Evolutionary conservation across 1,140 invertebrate genomes (phyloP), one percentile per base, ranked within the genome.

Genomic region (Pogonognathellus flavescens): DNA sequence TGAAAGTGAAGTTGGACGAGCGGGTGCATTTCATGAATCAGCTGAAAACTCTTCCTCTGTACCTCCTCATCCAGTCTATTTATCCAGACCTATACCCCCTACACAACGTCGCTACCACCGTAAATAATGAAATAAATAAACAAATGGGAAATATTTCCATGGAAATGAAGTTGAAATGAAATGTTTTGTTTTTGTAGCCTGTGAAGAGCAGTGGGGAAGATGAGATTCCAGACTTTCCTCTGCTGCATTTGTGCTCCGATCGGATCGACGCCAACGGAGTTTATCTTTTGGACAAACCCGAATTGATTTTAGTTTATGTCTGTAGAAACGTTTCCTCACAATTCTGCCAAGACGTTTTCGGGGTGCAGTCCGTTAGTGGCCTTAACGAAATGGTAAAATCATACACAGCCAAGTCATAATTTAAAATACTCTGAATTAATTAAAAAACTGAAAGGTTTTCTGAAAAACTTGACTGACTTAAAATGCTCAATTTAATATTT

Each of bases 21-120:
- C 93, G 98, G 57, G 94, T 98, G 3, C 96, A 93, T 89, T 95
- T 96, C 66, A 97, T 99, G 97, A 96, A 97, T 90, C 94, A 96
- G 90, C 95, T 98, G 92, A 99, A 99, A 92, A 94, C 94, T 49
- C 90, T 97, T 88, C 97, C 98, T 20, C 91, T 98, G 18, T 90
- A 91, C 82, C 93, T 94, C 89, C 92, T 99, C 5, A 93, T 99
- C 88, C 95, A 97, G 88, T 93, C 92, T 81, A 93, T 99, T 85
- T 98, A 99, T 93, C 98, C 98, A 11, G 95, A 97, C 91, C 92
- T 99, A 55, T 99, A 99, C 92, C 94, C 97, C 9, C 91, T 99
- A 60, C 96, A 98, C 91, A 91, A 91, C 87, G 92, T 98, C 31
- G 93, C 94, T 86, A 93, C 94, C 62, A 91, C 93, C 88, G 93